Percentiles rank a stretch among this genome's conserved stretches.
Conservation (phyloP, 2,888 invertebrate genomes). For the Melanophora roralis region DNA sequence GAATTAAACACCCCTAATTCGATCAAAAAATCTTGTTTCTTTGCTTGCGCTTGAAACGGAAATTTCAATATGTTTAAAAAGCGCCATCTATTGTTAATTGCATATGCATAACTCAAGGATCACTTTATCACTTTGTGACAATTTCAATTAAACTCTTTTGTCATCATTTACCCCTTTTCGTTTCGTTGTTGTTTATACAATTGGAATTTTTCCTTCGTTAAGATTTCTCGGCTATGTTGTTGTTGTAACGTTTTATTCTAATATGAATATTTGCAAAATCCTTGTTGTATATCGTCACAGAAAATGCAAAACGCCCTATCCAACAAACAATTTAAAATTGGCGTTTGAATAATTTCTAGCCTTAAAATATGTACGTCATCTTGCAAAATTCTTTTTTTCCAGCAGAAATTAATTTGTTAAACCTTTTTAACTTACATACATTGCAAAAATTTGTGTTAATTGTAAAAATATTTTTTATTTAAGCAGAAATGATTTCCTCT, state of each 20-base stretch:
- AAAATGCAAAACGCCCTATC: no score
- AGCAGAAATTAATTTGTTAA: no score
- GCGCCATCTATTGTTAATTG: slow-evolving; percentile 43
- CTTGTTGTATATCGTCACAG: slow-evolving; percentile 37
- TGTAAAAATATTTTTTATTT: no score
- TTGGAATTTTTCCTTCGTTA: slow-evolving; percentile 25
- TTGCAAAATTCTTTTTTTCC: no score
- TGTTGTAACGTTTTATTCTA: slow-evolving; percentile 47
- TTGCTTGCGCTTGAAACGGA: background rate
- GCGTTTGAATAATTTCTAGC: no score
- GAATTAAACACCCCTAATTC: background rate
- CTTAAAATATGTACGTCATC: no score
- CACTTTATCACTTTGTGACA: background rate
- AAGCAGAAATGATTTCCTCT: no score
- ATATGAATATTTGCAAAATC: slow-evolving; percentile 47
- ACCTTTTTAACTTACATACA: no score
- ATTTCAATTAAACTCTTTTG: slow-evolving; percentile 10
- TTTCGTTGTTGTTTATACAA: background rate
- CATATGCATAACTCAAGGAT: background rate
- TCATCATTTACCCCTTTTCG: background rate
- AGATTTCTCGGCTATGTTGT: slow-evolving; percentile 5
- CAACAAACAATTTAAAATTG: no score
- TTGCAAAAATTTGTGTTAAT: no score
- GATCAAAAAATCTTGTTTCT: background rate
- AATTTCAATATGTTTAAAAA: slow-evolving; percentile 13